Base-by-base conservation (phyloP, 2,797 vertebrate genomes). In the Spinibarbus caldwelli region DNA sequence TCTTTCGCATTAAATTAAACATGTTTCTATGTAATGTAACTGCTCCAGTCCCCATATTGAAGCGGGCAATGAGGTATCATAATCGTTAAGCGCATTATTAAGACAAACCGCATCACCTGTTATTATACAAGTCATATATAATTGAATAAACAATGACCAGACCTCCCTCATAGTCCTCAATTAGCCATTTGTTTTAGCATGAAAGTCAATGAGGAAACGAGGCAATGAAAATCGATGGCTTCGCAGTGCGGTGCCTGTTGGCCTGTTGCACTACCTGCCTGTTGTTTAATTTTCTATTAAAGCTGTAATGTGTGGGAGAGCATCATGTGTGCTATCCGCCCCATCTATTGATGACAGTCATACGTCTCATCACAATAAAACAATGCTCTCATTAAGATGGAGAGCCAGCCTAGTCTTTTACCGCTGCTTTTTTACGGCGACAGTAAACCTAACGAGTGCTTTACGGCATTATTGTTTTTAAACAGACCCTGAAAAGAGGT, bases 401-500 rank as follows among this genome's bases (percentile, higher is more conserved):
- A 93, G 93, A 93, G 90, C 90, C 91, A 84, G 88, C 87, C 90
- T 89, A 90, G 91, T 90, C 90, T 87, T 88, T 87, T 86, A 91
- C 86, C 86, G 49, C 86, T 86, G 82, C 85, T 89, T 85, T 87
- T 89, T 75, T 95, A 95, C 87, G 89, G 91, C 91, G 92, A 92
- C 89, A 91, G 93, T 95, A 95, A 95, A 95, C 89, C 90, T 93
- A 91, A 91, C 88, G 92, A 93, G 89, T 89, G 90, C 93, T 95
- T 95, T 95, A 96, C 91, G 80, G 94, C 93, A 57, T 94, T 93
- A 94, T 93, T 94, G 94, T 95, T 94, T 94, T 94, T 92, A 93
- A 90, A 88, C 86, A 72, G 85, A 29, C 86, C 87, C 86, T 89
- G 85, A 89, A 89, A 84, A 26, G 86, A 84, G 84, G 91, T 93